phyloP scores from a whole-genome alignment of 1,140 invertebrate species.

The Tetragnatha versicolor region DNA sequence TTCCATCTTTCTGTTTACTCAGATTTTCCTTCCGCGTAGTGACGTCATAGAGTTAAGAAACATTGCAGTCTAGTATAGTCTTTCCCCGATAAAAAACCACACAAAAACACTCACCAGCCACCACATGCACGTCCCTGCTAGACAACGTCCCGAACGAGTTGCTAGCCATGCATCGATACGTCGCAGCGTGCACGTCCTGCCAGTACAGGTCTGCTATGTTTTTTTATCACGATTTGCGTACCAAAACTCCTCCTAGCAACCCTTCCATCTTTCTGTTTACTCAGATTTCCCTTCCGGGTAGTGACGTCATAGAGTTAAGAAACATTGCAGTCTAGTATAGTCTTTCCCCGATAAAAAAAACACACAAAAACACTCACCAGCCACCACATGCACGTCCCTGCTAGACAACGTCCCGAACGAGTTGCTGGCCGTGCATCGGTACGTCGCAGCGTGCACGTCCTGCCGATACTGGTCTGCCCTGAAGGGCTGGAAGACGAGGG shows the following conservation, averaged over 20 bases:
- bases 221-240: too few species aligned
- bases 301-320: too few species aligned
- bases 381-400: slow-evolving; percentile 79
- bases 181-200: slow-evolving; percentile 64
- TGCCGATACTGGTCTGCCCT: slow-evolving; percentile 58
- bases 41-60: too few species aligned
- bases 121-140: slow-evolving; percentile 80
- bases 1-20: too few species aligned
- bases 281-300: too few species aligned
- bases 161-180: slow-evolving; percentile 74
- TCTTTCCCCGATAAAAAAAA: too few species aligned
- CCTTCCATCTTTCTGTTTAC: too few species aligned
- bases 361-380: slow-evolving; percentile 70
- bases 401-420: slow-evolving; percentile 78
- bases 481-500: slow-evolving; percentile 65
- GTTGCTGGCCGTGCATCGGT: slow-evolving; percentile 78
- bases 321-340: too few species aligned
- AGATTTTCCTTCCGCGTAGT: too few species aligned
- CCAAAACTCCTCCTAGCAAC: too few species aligned
- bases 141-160: slow-evolving; percentile 79
- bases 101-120: slow-evolving; percentile 77
- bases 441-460: slow-evolving; percentile 64
- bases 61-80: too few species aligned
- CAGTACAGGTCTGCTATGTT: slow-evolving; percentile 57
- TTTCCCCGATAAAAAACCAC: too few species aligned